Conservation (phyloP, 2,797 vertebrate genomes). For the Spheniscus humboldti region DNA sequence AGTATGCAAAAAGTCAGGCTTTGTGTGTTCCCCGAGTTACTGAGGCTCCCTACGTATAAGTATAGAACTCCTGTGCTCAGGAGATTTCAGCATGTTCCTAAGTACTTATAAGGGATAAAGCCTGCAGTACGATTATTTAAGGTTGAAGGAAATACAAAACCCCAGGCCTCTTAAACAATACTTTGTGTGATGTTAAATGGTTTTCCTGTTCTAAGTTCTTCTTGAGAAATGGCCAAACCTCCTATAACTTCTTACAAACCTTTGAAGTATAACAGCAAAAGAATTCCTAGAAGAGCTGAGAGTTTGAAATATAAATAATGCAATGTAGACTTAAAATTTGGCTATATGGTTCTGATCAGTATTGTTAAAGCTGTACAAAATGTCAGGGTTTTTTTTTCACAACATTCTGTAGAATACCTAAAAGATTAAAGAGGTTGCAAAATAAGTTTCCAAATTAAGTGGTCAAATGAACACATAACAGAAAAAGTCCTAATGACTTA, state of each 20-base stretch:
- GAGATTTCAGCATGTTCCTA: neutral
- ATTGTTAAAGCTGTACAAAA: neutral
- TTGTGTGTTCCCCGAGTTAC: neutral
- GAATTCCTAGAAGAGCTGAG: neutral
- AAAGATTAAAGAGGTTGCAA: neutral
- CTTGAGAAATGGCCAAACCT: neutral
- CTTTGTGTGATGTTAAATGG: neutral
- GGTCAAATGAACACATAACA: neutral
- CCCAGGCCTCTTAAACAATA: neutral
- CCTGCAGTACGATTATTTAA: neutral
- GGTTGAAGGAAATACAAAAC: neutral
- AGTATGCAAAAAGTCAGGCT: neutral
- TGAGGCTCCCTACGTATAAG: neutral
- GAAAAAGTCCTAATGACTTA: neutral
- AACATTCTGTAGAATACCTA: neutral
- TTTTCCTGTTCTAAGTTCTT: neutral
- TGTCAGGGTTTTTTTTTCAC: rapidly evolving
- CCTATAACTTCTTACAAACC: neutral
- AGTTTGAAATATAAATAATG: neutral
- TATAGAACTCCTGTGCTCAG: neutral
- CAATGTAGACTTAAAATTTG: neutral
- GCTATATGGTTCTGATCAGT: neutral
- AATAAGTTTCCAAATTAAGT: neutral
- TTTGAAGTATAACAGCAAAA: neutral
- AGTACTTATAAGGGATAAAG: neutral